Evolutionary conservation across 2,113 vertebrate species (phyloP).

Genomic region (Acinonyx jubatus): DNA sequence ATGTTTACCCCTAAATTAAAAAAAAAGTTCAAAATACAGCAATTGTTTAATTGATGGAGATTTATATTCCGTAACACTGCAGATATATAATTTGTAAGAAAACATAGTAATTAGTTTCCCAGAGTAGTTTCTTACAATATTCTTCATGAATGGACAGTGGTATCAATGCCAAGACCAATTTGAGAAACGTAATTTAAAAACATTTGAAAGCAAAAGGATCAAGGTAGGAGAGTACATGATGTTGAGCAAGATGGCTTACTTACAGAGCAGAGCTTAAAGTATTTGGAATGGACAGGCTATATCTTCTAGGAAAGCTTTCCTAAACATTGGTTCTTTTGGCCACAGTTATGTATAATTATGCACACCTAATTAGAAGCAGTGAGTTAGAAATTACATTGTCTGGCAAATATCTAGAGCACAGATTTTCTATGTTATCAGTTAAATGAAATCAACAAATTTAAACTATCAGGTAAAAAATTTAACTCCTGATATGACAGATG

Average conservation of each 20-base stretch:
- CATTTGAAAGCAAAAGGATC: not conserved
- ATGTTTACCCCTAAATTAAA: not conserved
- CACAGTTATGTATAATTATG: not conserved
- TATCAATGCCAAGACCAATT: conserved; percentile 13
- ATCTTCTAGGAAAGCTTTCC: not conserved
- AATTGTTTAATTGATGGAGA: conserved; percentile 36
- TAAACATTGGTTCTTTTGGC: not conserved
- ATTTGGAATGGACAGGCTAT: not conserved
- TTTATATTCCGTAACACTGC: not conserved
- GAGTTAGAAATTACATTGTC: not conserved
- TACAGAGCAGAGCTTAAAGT: not conserved
- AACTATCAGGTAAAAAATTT: not conserved
- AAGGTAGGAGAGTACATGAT: rapidly evolving
- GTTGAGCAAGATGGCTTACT: not conserved
- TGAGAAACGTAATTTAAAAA: conserved; percentile 52
- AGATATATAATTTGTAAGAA: conserved; percentile 60
- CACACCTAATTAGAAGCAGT: not conserved
- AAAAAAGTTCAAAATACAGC: not conserved
- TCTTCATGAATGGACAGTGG: conserved; percentile 35
- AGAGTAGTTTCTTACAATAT: conserved; percentile 46
- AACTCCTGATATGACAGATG: not conserved
- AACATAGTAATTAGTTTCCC: conserved; percentile 49
- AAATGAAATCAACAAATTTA: not conserved
- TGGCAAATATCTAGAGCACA: not conserved
- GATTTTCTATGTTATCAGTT: not conserved